Percentiles rank a stretch among this genome's conserved stretches.
Evolutionary conservation across 37 sponge, comb jelly and placozoan species (phyloP).

Genomic region (Cliona cf. orientalis): DNA sequence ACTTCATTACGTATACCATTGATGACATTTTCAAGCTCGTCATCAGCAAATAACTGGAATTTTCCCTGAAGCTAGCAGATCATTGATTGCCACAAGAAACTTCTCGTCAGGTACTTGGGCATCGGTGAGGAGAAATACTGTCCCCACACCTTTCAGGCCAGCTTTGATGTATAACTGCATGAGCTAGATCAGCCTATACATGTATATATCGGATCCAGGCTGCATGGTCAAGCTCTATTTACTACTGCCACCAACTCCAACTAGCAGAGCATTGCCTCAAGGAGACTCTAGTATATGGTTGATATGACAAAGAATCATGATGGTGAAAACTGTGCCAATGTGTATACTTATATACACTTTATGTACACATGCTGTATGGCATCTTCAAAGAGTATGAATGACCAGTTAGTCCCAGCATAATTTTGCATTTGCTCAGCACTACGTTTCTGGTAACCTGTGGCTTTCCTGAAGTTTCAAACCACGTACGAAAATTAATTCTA

Average conservation of each 20-base stretch:
- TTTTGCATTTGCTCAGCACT: too few species aligned
- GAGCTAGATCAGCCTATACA: conserved; percentile 83
- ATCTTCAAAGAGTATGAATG: conserved; percentile 96
- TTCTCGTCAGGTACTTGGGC: conserved; percentile 94
- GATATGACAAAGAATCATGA: conserved; percentile 86
- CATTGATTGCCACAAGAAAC: conserved; percentile 95
- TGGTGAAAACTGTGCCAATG: not conserved
- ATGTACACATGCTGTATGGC: conserved; percentile 96
- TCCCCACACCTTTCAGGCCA: conserved; percentile 93
- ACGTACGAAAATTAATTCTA: too few species aligned
- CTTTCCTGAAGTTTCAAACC: too few species aligned
- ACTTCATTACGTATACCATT: conserved; percentile 93
- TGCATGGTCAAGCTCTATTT: conserved; percentile 94
- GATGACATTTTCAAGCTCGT: conserved; percentile 88
- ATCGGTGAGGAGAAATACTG: conserved; percentile 97
- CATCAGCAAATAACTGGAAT: conserved; percentile 95
- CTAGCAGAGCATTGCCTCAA: conserved; percentile 96
- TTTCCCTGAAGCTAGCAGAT: conserved; percentile 93
- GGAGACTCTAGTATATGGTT: conserved; percentile 98
- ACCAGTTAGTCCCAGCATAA: conserved; percentile 95
- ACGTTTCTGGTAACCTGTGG: too few species aligned
- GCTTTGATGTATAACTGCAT: conserved; percentile 96
- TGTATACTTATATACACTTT: not conserved
- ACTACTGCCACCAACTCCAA: conserved; percentile 98
- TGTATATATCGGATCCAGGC: too few species aligned